Percentiles rank a stretch among this genome's conserved stretches.
phyloP scores from a whole-genome alignment of 2,113 vertebrate genomes.

The Ochotona princeps region DNA sequence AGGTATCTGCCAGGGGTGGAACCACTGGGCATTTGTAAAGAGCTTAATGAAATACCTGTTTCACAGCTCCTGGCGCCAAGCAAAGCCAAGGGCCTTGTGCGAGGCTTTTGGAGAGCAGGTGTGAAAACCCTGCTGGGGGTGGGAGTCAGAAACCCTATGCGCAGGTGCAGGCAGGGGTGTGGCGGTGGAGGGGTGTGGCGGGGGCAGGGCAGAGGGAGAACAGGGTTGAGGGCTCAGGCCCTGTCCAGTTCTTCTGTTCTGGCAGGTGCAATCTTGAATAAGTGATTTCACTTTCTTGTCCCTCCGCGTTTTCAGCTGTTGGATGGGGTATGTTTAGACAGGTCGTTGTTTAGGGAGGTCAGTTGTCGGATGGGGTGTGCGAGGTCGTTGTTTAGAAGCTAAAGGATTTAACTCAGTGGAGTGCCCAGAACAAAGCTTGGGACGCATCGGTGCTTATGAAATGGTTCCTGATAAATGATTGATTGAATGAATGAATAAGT shows the following conservation, averaged over 20 bases:
- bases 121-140: not conserved
- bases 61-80: not conserved
- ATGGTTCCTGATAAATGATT: not conserved
- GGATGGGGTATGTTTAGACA: not conserved
- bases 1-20: slow-evolving; percentile 80
- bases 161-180: not conserved
- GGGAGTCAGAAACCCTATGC: not conserved
- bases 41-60: slow-evolving; percentile 65
- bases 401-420: not conserved
- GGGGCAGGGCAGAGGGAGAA: not conserved
- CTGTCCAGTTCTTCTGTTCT: not conserved
- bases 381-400: not conserved
- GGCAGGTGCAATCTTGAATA: not conserved
- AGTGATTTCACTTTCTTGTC: not conserved
- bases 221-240: not conserved
- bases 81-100: not conserved
- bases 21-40: slow-evolving; percentile 46
- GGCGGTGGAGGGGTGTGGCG: no score
- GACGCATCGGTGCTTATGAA: not conserved
- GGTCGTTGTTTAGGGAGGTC: slow-evolving; percentile 1
- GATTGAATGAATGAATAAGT: not conserved
- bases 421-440: not conserved
- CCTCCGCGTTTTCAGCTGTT: slow-evolving; percentile 33
- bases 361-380: not conserved
- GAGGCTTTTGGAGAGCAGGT: slow-evolving; percentile 52